Conservation (phyloP, 30 jellyfish, hydroid and myxozoan genomes). For the Cassiopea xamachana region DNA sequence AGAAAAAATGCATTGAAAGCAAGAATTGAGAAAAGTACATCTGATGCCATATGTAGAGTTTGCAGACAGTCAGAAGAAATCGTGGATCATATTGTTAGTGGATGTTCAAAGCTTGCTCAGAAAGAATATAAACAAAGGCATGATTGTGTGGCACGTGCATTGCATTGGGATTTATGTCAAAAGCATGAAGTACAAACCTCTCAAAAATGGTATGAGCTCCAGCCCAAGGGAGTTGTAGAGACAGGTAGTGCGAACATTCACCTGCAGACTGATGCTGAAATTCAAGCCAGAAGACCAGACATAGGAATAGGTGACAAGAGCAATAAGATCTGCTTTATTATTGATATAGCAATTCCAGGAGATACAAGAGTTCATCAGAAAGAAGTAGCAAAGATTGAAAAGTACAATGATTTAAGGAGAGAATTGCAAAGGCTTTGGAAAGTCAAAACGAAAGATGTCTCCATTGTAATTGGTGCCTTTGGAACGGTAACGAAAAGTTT, state of each 20-base stretch:
- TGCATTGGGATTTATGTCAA: too few relatives aligned
- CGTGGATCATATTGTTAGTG: too few relatives aligned
- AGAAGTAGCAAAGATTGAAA: background rate
- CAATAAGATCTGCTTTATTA: too few relatives aligned
- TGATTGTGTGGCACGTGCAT: too few relatives aligned
- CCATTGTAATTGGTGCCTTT: background rate
- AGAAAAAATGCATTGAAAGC: constrained; percentile 17
- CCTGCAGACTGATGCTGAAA: background rate
- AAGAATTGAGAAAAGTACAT: background rate
- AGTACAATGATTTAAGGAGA: too few relatives aligned
- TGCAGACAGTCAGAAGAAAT: too few relatives aligned
- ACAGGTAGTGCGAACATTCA: constrained; percentile 16
- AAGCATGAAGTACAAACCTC: background rate
- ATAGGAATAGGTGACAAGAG: constrained; percentile 1
- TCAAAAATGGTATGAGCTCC: constrained; percentile 8
- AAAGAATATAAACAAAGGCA: constrained; percentile 8
- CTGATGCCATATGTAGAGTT: background rate
- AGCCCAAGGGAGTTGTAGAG: too few relatives aligned
- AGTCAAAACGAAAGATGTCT: background rate
- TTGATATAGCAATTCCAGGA: background rate
- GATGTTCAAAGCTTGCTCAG: too few relatives aligned
- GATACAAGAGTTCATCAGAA: background rate
- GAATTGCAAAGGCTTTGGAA: background rate
- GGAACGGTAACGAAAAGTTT: background rate
- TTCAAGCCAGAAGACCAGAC: too few relatives aligned